A percentile compares a stretch with the other conserved stretches of the same genome.
phyloP scores from a whole-genome alignment of 2,113 vertebrate species.

The Nansenia antarctica region DNA sequence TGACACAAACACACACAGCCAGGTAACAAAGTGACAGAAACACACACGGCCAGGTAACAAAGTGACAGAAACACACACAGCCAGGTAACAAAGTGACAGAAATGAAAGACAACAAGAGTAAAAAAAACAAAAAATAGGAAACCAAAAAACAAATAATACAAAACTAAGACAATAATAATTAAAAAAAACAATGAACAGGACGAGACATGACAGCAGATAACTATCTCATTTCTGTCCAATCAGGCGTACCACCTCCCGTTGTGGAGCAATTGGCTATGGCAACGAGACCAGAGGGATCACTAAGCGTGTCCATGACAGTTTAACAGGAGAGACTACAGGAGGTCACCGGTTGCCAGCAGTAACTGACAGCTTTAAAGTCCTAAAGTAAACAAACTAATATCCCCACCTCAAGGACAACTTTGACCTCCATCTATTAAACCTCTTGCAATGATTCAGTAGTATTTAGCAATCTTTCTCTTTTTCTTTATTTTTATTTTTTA shows the following conservation, averaged over 20 bases:
- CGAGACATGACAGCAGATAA: too few species aligned
- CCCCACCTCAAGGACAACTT: conserved; percentile 9
- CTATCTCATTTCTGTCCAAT: neutral
- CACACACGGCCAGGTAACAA: too few species aligned
- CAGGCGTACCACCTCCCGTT: neutral
- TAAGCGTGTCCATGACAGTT: conserved; percentile 8
- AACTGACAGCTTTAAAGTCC: conserved; percentile 12
- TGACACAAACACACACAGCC: too few species aligned
- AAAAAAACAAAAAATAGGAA: too few species aligned
- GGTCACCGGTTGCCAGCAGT: conserved; percentile 3
- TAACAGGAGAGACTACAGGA: conserved; percentile 12
- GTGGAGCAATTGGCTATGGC: neutral
- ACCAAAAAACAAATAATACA: neutral
- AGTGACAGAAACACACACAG: too few species aligned
- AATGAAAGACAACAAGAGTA: too few species aligned
- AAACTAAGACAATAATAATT: neutral
- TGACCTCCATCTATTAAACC: neutral
- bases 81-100: neutral
- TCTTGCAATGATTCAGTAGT: neutral
- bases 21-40: too few species aligned
- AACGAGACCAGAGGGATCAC: neutral
- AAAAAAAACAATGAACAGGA: neutral
- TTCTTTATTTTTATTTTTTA: too few species aligned
- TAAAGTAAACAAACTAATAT: conserved; percentile 8
- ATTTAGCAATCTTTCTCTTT: conserved; percentile 27